Evolutionary conservation across 2,797 vertebrate genomes (phyloP), one percentile per base, ranked within the genome.

Genomic region (Denticeps clupeoides): DNA sequence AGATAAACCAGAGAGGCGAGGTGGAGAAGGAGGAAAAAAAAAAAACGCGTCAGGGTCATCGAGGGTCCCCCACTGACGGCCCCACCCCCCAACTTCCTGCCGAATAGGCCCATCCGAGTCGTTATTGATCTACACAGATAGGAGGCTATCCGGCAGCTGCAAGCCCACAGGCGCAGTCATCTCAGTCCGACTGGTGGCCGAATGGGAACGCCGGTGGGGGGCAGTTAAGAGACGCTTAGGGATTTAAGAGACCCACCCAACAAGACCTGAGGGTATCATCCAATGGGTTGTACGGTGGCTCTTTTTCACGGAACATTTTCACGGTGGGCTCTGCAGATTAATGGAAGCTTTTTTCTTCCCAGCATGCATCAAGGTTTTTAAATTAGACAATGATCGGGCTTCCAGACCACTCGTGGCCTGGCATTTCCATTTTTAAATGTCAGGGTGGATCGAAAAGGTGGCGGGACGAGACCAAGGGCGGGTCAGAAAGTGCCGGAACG

Each of bases 371-470:
- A n/a, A n/a, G n/a, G n/a, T n/a, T n/a, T n/a, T n/a, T n/a, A n/a
- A n/a, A n/a, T 72, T 70, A 54, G 47, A 63, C n/a, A n/a, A n/a
- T n/a, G 25, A 25, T 2, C 33, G 13, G 32, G 15, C 32, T 15
- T 3, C 7, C 4, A 37, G 33, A 28, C 4, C 33, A 37, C 18
- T 37, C 8, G 33, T 37, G 15, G 37, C 15, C 18, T 37, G 33
- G 37, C 23, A 32, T 46, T 31, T 46, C 21, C 10, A 32, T 46
- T 31, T 46, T 21, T 10, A 46, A 48, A 27, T 23, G 23, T 18
- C 27, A 42, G 33, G 8, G 31, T 33, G 12, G 31, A 33, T 13
- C 31, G 31, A 4, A 5, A 2, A 4, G 10, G 28, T 31, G 24
- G 28, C 10, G 2, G 10, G 7, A 33, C 5, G 3, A 15, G 12